A percentile compares a stretch with the other conserved stretches of the same genome.
These are phyloP conservation scores for Drosophila leontia DNA, from an alignment of 1,140 invertebrate genomes.

Conservation along the genomic window DNA sequence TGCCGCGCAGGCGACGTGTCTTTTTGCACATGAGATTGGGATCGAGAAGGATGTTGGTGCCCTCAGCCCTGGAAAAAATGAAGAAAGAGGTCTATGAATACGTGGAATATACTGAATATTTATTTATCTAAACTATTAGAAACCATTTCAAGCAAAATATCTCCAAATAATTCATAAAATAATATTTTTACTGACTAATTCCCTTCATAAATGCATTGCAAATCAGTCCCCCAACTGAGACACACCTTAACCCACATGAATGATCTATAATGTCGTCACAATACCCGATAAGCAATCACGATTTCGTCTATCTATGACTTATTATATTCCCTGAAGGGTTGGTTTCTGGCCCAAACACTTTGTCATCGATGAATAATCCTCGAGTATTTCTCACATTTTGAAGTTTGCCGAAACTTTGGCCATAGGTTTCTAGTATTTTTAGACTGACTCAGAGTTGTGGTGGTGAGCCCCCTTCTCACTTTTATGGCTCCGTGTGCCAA, in stretches of 20 bases:
- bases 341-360: conserved; percentile 40
- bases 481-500: conserved; percentile 18
- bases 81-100: not conserved
- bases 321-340: conserved; percentile 31
- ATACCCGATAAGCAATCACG: conserved; percentile 21
- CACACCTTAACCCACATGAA: conserved; percentile 21
- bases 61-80: conserved; percentile 88
- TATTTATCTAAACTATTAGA: too few relatives aligned
- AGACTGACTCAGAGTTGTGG: conserved; percentile 38
- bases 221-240: not conserved
- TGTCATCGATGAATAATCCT: conserved; percentile 53
- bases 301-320: conserved; percentile 30
- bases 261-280: conserved; percentile 10
- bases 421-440: conserved; percentile 29
- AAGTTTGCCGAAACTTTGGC: conserved; percentile 29
- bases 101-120: too few relatives aligned
- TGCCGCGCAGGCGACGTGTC: conserved; percentile 90
- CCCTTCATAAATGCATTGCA: not conserved
- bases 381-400: conserved; percentile 32
- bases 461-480: conserved; percentile 12
- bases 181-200: conserved; percentile 12
- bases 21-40: conserved; percentile 94
- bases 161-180: not conserved
- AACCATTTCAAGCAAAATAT: not conserved
- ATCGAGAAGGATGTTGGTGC: conserved; percentile 94